Evolutionary conservation across 2,888 invertebrate species (phyloP).

Genomic region (Drosophila mayaguana): DNA sequence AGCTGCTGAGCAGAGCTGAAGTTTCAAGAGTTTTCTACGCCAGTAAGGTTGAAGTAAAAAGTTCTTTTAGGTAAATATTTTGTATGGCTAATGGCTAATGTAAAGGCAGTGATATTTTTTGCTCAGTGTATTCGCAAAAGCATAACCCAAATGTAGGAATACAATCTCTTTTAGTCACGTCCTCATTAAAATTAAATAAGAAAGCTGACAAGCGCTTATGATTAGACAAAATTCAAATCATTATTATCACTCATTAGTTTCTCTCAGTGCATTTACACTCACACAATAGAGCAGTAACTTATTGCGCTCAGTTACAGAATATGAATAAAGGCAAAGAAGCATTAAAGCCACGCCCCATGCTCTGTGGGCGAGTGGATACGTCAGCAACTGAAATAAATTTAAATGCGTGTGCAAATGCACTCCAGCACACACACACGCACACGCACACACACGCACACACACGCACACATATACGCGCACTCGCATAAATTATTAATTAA

Average conservation of each 20-base stretch:
- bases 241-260: not conserved
- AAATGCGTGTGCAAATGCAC: constrained; percentile 73
- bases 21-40: not conserved
- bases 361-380: constrained; percentile 12
- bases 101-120: not conserved
- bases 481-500: constrained; percentile 74
- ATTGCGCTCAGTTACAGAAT: not conserved
- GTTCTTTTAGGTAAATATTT: not conserved
- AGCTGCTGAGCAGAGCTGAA: not conserved
- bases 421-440: constrained; percentile 39
- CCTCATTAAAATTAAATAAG: too few relatives aligned
- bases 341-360: constrained; percentile 6
- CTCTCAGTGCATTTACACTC: not conserved
- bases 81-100: not conserved
- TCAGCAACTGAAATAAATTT: constrained; percentile 67
- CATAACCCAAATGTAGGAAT: not conserved
- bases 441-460: constrained; percentile 22
- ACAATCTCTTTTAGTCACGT: too few relatives aligned
- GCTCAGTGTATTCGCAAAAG: not conserved
- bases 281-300: constrained; percentile 2
- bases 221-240: too few relatives aligned
- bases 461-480: constrained; percentile 2
- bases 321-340: constrained; percentile 6
- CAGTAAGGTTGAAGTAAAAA: not conserved
- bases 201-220: too few relatives aligned